A percentile compares a stretch with the other conserved stretches of the same genome.
Conservation (phyloP, 2,888 invertebrate species). For the Meganola albula region DNA sequence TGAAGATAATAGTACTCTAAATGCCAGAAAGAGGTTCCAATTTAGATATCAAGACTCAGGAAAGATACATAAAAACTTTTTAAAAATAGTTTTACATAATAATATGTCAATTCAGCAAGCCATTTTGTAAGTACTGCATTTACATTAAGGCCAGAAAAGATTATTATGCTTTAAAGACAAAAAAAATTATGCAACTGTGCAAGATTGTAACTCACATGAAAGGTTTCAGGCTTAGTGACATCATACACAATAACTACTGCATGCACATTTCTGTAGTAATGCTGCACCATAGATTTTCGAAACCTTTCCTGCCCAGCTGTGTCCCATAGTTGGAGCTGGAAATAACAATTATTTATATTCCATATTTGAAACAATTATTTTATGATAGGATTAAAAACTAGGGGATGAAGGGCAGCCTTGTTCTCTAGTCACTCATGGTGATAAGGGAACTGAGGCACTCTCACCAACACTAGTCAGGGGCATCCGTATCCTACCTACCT, state of each 20-base stretch:
- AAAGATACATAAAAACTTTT: background rate
- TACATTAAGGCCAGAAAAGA: background rate
- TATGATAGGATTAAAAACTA: too few species aligned
- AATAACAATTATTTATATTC: too few species aligned
- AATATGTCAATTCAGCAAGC: background rate
- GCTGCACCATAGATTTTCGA: conserved; percentile 87
- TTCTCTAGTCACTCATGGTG: too few species aligned
- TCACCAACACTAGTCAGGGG: too few species aligned
- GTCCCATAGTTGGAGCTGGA: conserved; percentile 86
- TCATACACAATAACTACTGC: conserved; percentile 93
- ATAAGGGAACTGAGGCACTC: too few species aligned
- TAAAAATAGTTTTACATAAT: background rate
- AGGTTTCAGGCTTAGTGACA: conserved; percentile 82
- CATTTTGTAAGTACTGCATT: too few species aligned
- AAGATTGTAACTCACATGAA: conserved; percentile 76
- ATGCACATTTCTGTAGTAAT: conserved; percentile 89
- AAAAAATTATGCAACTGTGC: too few species aligned
- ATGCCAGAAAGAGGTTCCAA: too few species aligned
- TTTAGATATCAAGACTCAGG: too few species aligned
- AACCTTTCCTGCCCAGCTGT: conserved; percentile 90
- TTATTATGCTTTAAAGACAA: background rate
- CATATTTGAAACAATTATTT: too few species aligned
- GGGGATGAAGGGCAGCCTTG: too few species aligned
- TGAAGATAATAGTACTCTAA: background rate
- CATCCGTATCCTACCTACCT: too few species aligned